phyloP scores from a whole-genome alignment of 2,113 vertebrate species.

The Upupa epops region DNA sequence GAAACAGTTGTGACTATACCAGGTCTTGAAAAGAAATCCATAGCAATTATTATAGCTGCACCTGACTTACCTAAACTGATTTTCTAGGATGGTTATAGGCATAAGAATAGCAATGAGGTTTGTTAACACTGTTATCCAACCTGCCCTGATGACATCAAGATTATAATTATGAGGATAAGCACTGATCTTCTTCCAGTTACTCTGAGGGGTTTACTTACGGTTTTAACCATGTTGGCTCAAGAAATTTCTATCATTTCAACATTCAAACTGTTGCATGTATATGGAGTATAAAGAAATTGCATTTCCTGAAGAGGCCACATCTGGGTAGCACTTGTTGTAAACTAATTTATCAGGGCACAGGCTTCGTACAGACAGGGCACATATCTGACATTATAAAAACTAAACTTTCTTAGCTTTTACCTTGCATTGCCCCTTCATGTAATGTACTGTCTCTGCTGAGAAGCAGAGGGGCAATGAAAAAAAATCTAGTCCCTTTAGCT shows the following conservation, averaged over 20 bases:
- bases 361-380: neutral
- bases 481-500: neutral
- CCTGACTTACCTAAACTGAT: neutral
- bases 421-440: neutral
- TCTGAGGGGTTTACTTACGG: neutral
- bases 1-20: neutral
- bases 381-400: neutral
- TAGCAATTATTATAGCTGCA: neutral
- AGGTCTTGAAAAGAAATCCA: neutral
- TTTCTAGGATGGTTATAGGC: neutral
- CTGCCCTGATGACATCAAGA: neutral
- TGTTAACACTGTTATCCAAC: neutral
- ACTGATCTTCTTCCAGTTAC: neutral
- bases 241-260: neutral
- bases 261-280: rapidly evolving
- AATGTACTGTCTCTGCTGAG: neutral
- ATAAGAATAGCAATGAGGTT: neutral
- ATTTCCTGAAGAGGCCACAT: neutral
- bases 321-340: neutral
- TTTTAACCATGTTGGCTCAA: neutral
- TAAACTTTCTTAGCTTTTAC: neutral
- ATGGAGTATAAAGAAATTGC: neutral
- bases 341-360: neutral
- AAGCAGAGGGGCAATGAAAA: neutral
- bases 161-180: neutral